Base-by-base conservation (phyloP, 2,113 vertebrate genomes). In the Gadus macrocephalus region DNA sequence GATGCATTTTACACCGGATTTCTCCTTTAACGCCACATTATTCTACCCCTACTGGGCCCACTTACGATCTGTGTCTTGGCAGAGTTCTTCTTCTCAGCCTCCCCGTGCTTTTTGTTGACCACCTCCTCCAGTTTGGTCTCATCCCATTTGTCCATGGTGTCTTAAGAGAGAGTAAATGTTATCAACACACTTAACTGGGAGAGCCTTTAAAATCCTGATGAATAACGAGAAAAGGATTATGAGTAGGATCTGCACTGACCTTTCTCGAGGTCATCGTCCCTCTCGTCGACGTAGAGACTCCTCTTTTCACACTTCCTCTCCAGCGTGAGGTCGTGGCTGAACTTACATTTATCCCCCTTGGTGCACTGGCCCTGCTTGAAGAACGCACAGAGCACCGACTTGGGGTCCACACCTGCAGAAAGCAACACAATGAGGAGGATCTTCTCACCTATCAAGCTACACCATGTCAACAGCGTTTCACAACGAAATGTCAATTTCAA, bases 121-220 rank as follows among this genome's bases (percentile, higher is more conserved):
- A 98, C 97, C 86, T 99, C 97, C 83, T 99, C 96, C 86, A 99
- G 88, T 76, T 99, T 99, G 92, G 97, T 97, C 88, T 98, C 96
- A 75, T 99, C 97, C 97, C 97, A 99, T 87, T 94, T 98, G 9
- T 99, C 96, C 97, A 99, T 98, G 4, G 96, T 98, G 88, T 99
- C 97, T 99, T 83, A 7, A 49, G 31, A 17, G 5, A 58, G 55
- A 58, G n/a, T 6, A 49, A 49, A 49, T 49, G 42, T 49, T 12
- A 49, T 49, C 55, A 65, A 67, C 53, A 77, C 25, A 35, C 82
- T 49, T 14, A 49, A 49, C 8, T 69, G 22, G 22, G 15, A 22
- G 25, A 27, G 5, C 27, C 19, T 14, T 16, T n/a, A 35, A 35
- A 35, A 35, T 4, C 31, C 31, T 35, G 31, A 35, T 35, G 31